These are phyloP conservation scores for Egretta garzetta DNA, from an alignment of 2,113 vertebrate species.

Conservation along the genomic window DNA sequence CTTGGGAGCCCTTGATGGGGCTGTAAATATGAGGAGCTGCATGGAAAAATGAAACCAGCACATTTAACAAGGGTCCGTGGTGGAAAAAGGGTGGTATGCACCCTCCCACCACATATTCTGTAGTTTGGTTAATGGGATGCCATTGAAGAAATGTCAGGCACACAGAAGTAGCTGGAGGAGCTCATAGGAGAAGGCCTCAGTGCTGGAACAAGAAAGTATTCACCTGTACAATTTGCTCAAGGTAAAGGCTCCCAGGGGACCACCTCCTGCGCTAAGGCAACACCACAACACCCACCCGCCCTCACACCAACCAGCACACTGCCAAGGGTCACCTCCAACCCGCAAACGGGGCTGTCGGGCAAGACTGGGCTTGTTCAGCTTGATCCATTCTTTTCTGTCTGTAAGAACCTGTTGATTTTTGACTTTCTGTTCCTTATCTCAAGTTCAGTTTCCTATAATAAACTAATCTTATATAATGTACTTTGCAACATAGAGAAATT, in stretches of 20 bases:
- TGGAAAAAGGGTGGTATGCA: not conserved
- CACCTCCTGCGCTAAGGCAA: accelerated
- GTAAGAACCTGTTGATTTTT: not conserved
- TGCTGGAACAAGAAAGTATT: not conserved
- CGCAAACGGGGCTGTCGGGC: accelerated
- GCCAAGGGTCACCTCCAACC: not conserved
- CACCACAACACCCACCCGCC: accelerated
- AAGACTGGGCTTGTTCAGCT: not conserved
- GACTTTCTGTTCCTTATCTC: not conserved
- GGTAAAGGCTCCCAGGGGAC: not conserved
- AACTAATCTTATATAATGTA: not conserved
- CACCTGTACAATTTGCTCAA: not conserved
- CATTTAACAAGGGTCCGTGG: not conserved
- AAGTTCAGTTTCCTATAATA: not conserved
- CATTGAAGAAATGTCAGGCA: not conserved
- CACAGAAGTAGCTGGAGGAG: not conserved
- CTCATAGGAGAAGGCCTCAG: not conserved
- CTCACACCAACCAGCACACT: not conserved
- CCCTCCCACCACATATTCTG: not conserved
- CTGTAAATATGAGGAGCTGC: not conserved
- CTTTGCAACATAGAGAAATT: not conserved
- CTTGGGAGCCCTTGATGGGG: not conserved
- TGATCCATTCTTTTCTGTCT: not conserved
- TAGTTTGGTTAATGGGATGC: not conserved
- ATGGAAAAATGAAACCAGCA: not conserved